A percentile compares a stretch with the other conserved stretches of the same genome.
phyloP scores from a whole-genome alignment of 2,113 vertebrate species.

The Dasyprocta punctata region DNA sequence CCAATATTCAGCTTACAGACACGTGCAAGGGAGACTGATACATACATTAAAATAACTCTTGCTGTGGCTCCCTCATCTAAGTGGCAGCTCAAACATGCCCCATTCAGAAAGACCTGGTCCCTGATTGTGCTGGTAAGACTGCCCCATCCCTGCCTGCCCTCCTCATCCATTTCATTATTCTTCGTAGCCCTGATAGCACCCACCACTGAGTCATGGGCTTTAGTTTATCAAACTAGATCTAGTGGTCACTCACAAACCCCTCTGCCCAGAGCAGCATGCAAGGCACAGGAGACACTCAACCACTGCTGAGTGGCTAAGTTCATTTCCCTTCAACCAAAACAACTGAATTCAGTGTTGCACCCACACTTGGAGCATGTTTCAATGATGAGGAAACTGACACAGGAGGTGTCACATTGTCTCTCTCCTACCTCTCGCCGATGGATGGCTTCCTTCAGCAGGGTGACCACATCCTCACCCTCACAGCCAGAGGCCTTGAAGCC shows the following conservation, averaged over 20 bases:
- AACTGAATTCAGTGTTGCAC: neutral
- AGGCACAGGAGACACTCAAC: neutral
- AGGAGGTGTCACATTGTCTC: fast-evolving
- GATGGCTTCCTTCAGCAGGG: constrained; percentile 94
- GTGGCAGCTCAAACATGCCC: neutral
- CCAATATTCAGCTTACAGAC: neutral
- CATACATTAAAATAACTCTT: neutral
- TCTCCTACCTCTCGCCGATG: constrained; percentile 89
- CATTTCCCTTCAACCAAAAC: neutral
- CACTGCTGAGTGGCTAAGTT: neutral
- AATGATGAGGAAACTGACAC: too few relatives aligned
- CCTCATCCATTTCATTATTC: neutral
- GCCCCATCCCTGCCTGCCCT: neutral
- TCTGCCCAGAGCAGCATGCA: neutral
- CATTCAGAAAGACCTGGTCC: neutral
- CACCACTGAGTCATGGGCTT: neutral
- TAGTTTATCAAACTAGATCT: neutral
- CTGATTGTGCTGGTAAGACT: neutral
- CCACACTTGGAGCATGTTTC: neutral
- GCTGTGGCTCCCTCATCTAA: neutral
- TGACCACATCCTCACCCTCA: constrained; percentile 94
- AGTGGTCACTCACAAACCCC: neutral
- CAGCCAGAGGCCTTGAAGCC: constrained; percentile 96
- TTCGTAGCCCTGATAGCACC: neutral
- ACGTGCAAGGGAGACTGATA: neutral